Percentiles rank a stretch among this genome's conserved stretches.
These are phyloP conservation scores for Malacoraja senta DNA, from an alignment of 2,797 vertebrate species.

Conservation along the genomic window DNA sequence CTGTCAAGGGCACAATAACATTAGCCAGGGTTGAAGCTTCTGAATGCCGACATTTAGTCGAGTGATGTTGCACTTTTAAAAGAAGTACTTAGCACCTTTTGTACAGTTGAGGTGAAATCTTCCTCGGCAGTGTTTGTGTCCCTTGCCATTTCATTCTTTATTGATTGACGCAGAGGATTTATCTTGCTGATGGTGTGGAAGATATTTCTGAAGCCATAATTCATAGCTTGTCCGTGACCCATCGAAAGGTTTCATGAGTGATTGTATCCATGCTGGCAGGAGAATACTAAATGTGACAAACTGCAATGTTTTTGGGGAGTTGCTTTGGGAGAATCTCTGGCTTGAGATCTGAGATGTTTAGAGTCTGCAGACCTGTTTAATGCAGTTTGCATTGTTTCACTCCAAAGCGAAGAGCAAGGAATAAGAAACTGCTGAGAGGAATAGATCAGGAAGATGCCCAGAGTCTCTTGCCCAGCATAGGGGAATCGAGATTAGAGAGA, in stretches of 20 bases:
- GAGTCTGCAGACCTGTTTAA: not conserved
- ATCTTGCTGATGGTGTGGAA: not conserved
- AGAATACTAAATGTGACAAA: not conserved
- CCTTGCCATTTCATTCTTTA: not conserved
- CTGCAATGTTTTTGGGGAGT: not conserved
- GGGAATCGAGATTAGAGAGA: no score
- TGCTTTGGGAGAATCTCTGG: not conserved
- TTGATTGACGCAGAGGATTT: slow-evolving; percentile 26
- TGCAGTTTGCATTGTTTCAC: not conserved
- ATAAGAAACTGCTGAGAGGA: not conserved
- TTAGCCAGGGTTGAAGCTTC: not conserved
- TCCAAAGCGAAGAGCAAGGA: not conserved
- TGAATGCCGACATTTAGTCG: not conserved
- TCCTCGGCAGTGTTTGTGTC: not conserved
- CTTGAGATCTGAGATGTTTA: not conserved
- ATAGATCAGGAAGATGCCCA: no score
- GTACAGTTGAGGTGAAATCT: not conserved
- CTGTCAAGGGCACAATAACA: not conserved
- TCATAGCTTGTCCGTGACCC: slow-evolving; percentile 24
- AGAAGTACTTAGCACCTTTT: slow-evolving; percentile 16
- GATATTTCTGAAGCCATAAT: slow-evolving; percentile 17
- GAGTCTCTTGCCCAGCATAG: no score
- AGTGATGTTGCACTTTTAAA: not conserved
- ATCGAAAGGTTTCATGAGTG: not conserved
- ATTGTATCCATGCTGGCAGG: not conserved